These are phyloP conservation scores for Fissipunctia ypsillon DNA, from an alignment of 2,888 invertebrate species.

Conservation along the genomic window DNA sequence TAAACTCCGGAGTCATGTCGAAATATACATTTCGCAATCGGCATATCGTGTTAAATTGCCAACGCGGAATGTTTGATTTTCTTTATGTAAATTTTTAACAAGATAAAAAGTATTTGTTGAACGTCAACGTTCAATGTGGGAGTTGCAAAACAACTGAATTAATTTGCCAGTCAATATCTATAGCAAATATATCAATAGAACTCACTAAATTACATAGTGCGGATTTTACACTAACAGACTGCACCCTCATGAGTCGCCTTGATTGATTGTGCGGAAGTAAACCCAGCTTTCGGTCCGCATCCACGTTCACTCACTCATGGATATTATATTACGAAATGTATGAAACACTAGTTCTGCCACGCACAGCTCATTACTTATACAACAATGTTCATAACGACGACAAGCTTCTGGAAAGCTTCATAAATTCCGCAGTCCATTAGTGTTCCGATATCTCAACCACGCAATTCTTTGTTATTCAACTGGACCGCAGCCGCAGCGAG, in stretches of 20 bases:
- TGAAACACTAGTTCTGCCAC: slow-evolving; percentile 53
- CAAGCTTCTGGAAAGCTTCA: slow-evolving; percentile 78
- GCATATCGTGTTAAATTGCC: slow-evolving; percentile 78
- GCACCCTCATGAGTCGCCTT: slow-evolving; percentile 83
- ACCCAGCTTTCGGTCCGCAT: slow-evolving; percentile 74
- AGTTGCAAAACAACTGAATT: slow-evolving; percentile 77
- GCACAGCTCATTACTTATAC: slow-evolving; percentile 58
- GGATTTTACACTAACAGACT: slow-evolving; percentile 77
- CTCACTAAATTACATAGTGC: slow-evolving; percentile 77
- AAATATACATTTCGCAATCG: slow-evolving; percentile 71
- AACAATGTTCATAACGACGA: slow-evolving; percentile 68
- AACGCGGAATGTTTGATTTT: slow-evolving; percentile 81
- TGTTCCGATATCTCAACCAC: slow-evolving; percentile 85
- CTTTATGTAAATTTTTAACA: slow-evolving; percentile 83
- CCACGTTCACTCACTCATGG: slow-evolving; percentile 68
- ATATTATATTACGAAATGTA: slow-evolving; percentile 58
- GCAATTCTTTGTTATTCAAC: slow-evolving; percentile 89
- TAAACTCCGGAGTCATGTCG: slow-evolving; percentile 63
- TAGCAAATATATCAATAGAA: slow-evolving; percentile 77
- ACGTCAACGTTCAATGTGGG: slow-evolving; percentile 76
- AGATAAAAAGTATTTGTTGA: slow-evolving; percentile 83
- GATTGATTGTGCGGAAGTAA: slow-evolving; percentile 88
- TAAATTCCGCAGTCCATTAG: slow-evolving; percentile 87
- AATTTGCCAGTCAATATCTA: slow-evolving; percentile 72
- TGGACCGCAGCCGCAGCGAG: slow-evolving; percentile 81